A percentile compares a stretch with the other conserved stretches of the same genome.
Evolutionary conservation across 2,113 vertebrate genomes (phyloP).

Genomic region (Oreotrochilus melanogaster): DNA sequence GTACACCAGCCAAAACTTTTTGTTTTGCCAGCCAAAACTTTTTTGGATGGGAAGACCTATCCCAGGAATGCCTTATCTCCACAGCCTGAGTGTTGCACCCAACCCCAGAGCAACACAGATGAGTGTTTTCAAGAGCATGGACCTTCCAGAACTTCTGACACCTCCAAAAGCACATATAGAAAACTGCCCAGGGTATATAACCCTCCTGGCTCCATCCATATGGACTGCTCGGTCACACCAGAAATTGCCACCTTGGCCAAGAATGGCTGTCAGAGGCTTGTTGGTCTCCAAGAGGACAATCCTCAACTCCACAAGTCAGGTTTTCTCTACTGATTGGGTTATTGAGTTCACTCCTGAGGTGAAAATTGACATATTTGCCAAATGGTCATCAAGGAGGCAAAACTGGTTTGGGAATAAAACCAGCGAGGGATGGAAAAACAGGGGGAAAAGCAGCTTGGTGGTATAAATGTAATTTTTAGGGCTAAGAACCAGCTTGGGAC

Average conservation of each 20-base stretch:
- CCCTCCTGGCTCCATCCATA: not conserved
- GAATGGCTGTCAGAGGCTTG: not conserved
- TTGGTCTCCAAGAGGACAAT: not conserved
- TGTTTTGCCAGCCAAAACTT: not conserved
- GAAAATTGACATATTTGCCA: not conserved
- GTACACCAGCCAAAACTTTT: not conserved
- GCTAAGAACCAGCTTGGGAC: not conserved
- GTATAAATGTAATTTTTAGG: not conserved
- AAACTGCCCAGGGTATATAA: not conserved
- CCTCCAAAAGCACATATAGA: not conserved
- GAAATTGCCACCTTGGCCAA: not conserved
- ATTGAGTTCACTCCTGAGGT: not conserved
- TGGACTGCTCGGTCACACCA: not conserved
- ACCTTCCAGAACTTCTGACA: not conserved
- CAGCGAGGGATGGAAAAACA: not conserved
- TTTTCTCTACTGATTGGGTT: not conserved
- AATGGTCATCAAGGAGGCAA: not conserved
- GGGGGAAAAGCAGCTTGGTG: not conserved
- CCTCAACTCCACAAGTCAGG: not conserved
- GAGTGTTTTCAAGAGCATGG: not conserved
- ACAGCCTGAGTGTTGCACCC: not conserved
- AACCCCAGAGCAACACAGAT: not conserved
- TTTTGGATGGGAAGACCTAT: not conserved
- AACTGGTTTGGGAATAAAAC: not conserved
- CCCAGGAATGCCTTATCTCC: not conserved